Base-by-base conservation (phyloP, 2,888 invertebrate genomes). In the Zeuzera pyrina region DNA sequence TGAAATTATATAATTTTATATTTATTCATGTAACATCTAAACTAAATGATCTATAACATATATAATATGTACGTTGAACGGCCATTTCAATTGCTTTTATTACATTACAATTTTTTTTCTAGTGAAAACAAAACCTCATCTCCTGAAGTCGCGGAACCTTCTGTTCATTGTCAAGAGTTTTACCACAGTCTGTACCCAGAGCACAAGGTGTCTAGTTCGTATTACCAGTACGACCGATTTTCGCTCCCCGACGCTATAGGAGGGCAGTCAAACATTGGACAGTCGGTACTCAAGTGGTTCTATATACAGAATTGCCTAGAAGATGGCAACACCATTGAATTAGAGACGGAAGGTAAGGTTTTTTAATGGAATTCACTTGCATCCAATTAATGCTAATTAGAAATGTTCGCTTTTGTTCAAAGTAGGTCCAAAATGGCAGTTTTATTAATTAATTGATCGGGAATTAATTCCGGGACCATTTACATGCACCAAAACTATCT, bases 211-310 rank as follows among this genome's bases (percentile, higher is more conserved):
- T 53, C 61, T 1, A 15, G 21, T 27, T 27, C 33, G 15, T 43
- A 60, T 49, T 72, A 69, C 55, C 39, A 49, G 29, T 78, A 79
- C 60, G 68, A 67, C 29, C 50, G 67, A 16, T 78, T 78, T 63
- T 52, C 70, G 3, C 41, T 52, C 2, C 61, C 63, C 2, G 52
- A 57, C 39, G 37, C 42, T 24, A 57, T 45, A 2, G 49, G 40
- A 10, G 23, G 47, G 33, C 52, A 52, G 3, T 52, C 52, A 29
- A 54, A 52, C 38, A 30, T 16, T 39, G 45, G 35, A 1, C 50
- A 42, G 25, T 42, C 60, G 7, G 52, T 64, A 35, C 60, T 77
- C 38, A 51, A 55, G 44, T 68, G 69, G 62, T 74, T 58, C 58
- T 76, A 73, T 43, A 48, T 65, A 39, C 69, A 69, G 50, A 65